Percentiles rank a stretch among this genome's conserved stretches.
Conservation (phyloP, 2,113 vertebrate species). For the Pongo pygmaeus region DNA sequence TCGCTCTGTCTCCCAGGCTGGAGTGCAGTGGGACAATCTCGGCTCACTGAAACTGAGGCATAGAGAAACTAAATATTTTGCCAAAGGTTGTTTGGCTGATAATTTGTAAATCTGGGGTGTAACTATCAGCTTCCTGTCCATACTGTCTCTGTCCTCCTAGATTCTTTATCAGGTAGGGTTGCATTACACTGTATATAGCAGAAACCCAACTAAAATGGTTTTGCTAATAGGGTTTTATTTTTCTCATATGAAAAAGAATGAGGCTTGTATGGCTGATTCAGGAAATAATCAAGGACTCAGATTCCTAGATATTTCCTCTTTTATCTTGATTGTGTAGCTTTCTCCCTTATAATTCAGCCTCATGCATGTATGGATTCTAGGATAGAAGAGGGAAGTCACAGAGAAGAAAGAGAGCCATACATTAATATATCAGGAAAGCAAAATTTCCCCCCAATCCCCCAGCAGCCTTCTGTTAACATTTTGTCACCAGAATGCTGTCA, state of each 20-base stretch:
- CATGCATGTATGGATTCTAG: neutral
- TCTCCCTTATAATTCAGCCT: neutral
- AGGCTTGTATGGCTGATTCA: neutral
- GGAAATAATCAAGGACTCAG: neutral
- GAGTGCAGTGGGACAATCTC: too few relatives aligned
- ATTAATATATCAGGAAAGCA: neutral
- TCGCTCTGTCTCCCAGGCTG: too few relatives aligned
- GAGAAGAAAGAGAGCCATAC: neutral
- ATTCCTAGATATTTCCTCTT: neutral
- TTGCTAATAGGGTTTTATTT: neutral
- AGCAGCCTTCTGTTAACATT: neutral
- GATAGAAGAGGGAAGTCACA: neutral
- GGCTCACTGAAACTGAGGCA: neutral
- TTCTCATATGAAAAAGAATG: neutral
- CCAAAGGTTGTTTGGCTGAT: neutral
- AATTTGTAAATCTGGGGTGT: neutral
- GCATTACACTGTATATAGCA: neutral
- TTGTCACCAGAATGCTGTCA: neutral
- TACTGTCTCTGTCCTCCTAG: neutral
- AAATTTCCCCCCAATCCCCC: neutral
- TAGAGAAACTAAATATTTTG: neutral
- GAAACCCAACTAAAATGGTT: neutral
- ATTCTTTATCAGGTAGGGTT: neutral
- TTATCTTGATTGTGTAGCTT: neutral
- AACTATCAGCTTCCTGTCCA: neutral